Percentiles rank a stretch among this genome's conserved stretches.
Evolutionary conservation across 2,113 vertebrate species (phyloP).

Genomic region (Copsychus sechellarum): DNA sequence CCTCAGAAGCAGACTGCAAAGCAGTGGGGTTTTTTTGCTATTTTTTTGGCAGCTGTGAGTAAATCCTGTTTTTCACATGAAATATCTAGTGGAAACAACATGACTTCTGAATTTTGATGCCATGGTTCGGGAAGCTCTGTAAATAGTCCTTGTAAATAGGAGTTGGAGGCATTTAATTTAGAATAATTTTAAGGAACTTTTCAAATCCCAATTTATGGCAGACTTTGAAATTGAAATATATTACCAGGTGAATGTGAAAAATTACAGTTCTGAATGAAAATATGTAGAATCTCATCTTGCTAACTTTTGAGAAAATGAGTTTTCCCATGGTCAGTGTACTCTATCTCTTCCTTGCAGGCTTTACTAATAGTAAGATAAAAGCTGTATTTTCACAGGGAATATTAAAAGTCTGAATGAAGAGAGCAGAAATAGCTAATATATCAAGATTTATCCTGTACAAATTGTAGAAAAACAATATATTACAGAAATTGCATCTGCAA

Average conservation of each 20-base stretch:
- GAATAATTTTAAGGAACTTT: background rate
- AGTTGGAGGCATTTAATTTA: background rate
- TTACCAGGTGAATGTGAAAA: background rate
- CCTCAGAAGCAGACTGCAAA: background rate
- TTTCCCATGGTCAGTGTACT: background rate
- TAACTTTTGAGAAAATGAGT: background rate
- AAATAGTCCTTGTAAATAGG: background rate
- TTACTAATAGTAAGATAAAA: background rate
- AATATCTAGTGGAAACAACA: background rate
- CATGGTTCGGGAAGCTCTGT: background rate
- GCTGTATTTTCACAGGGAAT: background rate
- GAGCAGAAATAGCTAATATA: background rate
- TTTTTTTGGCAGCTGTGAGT: background rate
- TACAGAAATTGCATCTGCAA: background rate
- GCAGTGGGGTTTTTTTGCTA: accelerated
- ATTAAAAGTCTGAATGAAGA: background rate
- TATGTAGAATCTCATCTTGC: background rate
- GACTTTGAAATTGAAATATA: background rate
- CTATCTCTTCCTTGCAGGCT: background rate
- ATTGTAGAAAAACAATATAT: background rate
- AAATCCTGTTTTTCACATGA: background rate
- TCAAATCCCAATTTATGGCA: background rate
- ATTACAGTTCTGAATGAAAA: background rate
- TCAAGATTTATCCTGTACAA: background rate
- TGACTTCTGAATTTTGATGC: background rate